Conservation (phyloP, 2,113 vertebrate species). For the Grammomys surdaster region DNA sequence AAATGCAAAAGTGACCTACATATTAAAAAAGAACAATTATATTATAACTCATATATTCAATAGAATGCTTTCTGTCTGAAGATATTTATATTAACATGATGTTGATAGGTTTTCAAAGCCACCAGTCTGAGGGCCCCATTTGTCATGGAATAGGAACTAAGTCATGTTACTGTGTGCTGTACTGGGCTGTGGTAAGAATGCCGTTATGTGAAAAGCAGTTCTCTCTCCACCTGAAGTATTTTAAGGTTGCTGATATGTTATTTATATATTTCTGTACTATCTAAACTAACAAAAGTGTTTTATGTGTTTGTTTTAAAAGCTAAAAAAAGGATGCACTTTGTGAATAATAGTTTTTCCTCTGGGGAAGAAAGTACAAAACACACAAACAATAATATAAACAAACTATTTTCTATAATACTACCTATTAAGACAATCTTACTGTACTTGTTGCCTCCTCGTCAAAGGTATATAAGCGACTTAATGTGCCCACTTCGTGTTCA, state of each 20-base stretch:
- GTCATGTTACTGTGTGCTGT: background rate
- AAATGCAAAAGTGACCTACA: background rate
- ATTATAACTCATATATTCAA: background rate
- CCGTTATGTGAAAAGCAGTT: background rate
- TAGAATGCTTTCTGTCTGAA: background rate
- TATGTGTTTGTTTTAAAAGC: background rate
- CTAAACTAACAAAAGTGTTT: background rate
- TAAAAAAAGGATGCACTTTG: background rate
- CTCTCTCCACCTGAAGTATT: background rate
- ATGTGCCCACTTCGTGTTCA: background rate
- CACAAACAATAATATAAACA: background rate
- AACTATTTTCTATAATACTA: background rate
- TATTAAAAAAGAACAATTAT: background rate
- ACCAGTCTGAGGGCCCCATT: background rate
- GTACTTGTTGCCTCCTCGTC: constrained; percentile 64
- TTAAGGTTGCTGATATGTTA: background rate
- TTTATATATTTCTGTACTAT: background rate
- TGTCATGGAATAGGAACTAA: background rate
- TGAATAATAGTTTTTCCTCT: background rate
- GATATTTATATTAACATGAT: background rate
- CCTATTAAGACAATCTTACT: constrained; percentile 71
- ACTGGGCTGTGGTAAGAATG: background rate
- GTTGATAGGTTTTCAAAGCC: background rate
- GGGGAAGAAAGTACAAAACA: background rate
- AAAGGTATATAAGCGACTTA: constrained; percentile 55